Percentiles rank a stretch among this genome's conserved stretches.
Conservation (phyloP, 2,797 vertebrate genomes). For the Crotalus adamanteus region DNA sequence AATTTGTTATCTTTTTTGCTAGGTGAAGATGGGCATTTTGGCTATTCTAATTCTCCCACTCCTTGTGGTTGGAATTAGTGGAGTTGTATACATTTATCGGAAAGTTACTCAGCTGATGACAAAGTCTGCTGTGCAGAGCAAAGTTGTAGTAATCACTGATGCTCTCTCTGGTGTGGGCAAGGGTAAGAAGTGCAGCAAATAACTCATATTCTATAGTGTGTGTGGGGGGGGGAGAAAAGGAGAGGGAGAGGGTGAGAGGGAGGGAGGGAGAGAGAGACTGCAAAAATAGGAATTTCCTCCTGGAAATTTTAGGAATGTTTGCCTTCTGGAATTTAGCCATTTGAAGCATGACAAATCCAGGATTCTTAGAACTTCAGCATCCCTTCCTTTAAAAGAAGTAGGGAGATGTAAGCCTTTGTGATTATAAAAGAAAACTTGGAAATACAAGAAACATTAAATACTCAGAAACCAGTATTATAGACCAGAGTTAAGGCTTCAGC, state of each 20-base stretch:
- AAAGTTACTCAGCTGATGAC: slow-evolving; percentile 84
- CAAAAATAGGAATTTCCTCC: background rate
- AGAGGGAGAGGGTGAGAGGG: no score
- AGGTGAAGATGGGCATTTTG: slow-evolving; percentile 80
- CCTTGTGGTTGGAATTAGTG: slow-evolving; percentile 84
- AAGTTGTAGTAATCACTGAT: slow-evolving; percentile 93
- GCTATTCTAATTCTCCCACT: slow-evolving; percentile 81
- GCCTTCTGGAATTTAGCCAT: background rate
- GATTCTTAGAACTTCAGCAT: background rate
- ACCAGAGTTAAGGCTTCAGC: background rate
- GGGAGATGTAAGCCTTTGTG: background rate
- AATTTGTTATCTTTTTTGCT: slow-evolving; percentile 10
- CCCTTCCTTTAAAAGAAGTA: background rate
- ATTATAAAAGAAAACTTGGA: background rate
- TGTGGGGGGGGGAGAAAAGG: background rate
- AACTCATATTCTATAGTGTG: background rate
- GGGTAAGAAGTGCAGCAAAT: slow-evolving; percentile 75
- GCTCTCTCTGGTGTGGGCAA: slow-evolving; percentile 89
- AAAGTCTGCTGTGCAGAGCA: slow-evolving; percentile 87
- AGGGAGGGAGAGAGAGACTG: background rate
- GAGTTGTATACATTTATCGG: slow-evolving; percentile 89
- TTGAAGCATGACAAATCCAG: background rate
- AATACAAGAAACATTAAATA: background rate
- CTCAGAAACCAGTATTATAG: background rate
- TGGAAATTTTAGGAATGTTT: background rate